These are phyloP conservation scores for Rhodophaea formosa DNA, from an alignment of 2,888 invertebrate genomes.

Conservation along the genomic window DNA sequence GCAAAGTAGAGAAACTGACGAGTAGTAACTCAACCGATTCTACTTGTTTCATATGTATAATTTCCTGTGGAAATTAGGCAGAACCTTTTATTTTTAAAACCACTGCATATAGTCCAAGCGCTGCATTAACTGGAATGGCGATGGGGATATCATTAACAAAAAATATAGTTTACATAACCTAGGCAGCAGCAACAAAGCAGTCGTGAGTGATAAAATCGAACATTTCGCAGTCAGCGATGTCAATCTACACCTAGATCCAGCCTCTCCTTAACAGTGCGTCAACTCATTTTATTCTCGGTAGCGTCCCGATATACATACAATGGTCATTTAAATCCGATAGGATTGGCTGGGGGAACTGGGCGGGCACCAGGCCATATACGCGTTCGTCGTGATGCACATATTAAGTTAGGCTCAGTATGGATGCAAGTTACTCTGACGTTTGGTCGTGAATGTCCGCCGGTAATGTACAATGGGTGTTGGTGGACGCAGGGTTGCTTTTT, in stretches of 20 bases:
- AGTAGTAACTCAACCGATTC: too few species aligned
- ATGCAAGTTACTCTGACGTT: constrained; percentile 67
- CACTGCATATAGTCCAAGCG: too few species aligned
- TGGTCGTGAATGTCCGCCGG: constrained; percentile 67
- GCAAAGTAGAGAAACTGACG: too few species aligned
- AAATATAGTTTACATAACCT: too few species aligned
- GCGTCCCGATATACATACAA: constrained; percentile 77
- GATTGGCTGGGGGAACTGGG: constrained; percentile 70
- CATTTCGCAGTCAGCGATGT: constrained; percentile 30
- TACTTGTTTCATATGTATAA: too few species aligned
- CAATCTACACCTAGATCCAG: constrained; percentile 21
- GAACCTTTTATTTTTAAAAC: too few species aligned
- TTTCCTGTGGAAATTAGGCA: too few species aligned
- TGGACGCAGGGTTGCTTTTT: constrained; percentile 13
- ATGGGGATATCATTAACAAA: too few species aligned
- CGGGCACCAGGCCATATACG: constrained; percentile 71
- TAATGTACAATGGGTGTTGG: constrained; percentile 49
- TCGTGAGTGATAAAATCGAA: too few species aligned
- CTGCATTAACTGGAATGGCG: too few species aligned
- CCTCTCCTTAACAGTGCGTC: constrained; percentile 44
- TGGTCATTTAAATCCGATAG: constrained; percentile 75
- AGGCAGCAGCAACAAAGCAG: too few species aligned
- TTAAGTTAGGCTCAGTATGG: constrained; percentile 78
- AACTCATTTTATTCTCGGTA: constrained; percentile 70
- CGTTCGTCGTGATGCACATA: constrained; percentile 78